A percentile compares a stretch with the other conserved stretches of the same genome.
phyloP scores from a whole-genome alignment of 30 jellyfish, hydroid and myxozoan species.

The Aurelia aurita region DNA sequence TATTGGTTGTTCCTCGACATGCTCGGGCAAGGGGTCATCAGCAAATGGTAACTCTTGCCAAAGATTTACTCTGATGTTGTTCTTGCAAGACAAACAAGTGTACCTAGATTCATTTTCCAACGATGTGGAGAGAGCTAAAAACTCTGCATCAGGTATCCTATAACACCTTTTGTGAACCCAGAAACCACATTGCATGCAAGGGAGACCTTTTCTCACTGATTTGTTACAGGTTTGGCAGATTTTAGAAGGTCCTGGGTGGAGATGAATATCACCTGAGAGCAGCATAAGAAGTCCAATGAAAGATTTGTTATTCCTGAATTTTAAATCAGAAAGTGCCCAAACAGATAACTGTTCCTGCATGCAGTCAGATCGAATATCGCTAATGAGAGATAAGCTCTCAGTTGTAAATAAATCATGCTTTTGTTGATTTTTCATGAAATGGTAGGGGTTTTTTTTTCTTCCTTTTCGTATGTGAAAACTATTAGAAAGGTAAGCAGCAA shows the following conservation, averaged over 20 bases:
- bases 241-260: slow-evolving; percentile 17
- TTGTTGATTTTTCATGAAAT: too few relatives aligned
- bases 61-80: too few relatives aligned
- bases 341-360: slow-evolving; percentile 3
- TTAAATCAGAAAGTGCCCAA: slow-evolving; percentile 18
- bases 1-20: too few relatives aligned
- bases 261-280: background rate
- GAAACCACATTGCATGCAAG: slow-evolving; percentile 27
- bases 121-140: slow-evolving; percentile 33
- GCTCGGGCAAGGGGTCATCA: too few relatives aligned
- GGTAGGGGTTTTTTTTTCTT: too few relatives aligned
- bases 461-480: too few relatives aligned
- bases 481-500: too few relatives aligned
- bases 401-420: too few relatives aligned
- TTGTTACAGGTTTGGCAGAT: slow-evolving; percentile 12
- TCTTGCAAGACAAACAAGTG: too few relatives aligned
- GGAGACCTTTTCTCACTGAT: slow-evolving; percentile 19
- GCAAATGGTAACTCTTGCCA: too few relatives aligned
- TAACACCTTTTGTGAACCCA: slow-evolving; percentile 50
- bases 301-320: slow-evolving; percentile 16
- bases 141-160: slow-evolving; percentile 40
- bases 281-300: slow-evolving; percentile 20
- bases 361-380: slow-evolving; percentile 24
- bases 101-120: slow-evolving; percentile 40
- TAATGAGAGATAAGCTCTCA: slow-evolving; percentile 25